Evolutionary conservation across 1,140 invertebrate species (phyloP), one percentile per base, ranked within the genome.

Genomic region (Papilio xuthus): DNA sequence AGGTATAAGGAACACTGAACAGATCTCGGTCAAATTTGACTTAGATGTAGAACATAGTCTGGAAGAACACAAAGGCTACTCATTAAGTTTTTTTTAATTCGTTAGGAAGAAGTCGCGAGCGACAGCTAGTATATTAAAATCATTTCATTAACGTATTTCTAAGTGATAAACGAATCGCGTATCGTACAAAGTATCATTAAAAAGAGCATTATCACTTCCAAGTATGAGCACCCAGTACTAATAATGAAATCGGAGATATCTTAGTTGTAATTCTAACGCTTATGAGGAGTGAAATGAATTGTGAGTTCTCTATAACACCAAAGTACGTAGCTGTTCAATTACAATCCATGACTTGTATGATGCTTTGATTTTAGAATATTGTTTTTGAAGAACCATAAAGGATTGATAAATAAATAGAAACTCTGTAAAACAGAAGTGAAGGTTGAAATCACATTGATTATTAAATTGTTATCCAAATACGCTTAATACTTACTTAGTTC

Each of bases 281-380:
- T 78, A 42, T 72, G 56, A 53, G 53, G 23, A 77, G n/a, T 15
- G 53, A 56, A 63, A 73, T 78, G 50, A 63, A 74, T 75, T 60
- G 26, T 74, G 41, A 42, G 47, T 74, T 37, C 71, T 42, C 50
- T 53, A 3, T 18, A 42, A 72, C 28, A 47, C 20, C 47, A 60
- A 26, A 78, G 41, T 72, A 18, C 53, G 71, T 77, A 83, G 84
- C 85, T 73, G 53, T 80, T 83, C 84, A 90, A 90, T 90, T 90
- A 90, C 80, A 81, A 77, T 37, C 81, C 78, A 89, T 90, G 89
- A 92, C 88, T 90, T 79, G 86, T 81, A 42, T 26, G 81, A 85
- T 82, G 73, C 50, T 75, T 75, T 75, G 6, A 56, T 28, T 32
- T 18, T 47, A 32, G 50, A 56, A 18, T 18, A 75, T 75, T 75